Conservation (phyloP, 1,140 invertebrate genomes). For the Pseudomyrmex concolor region DNA sequence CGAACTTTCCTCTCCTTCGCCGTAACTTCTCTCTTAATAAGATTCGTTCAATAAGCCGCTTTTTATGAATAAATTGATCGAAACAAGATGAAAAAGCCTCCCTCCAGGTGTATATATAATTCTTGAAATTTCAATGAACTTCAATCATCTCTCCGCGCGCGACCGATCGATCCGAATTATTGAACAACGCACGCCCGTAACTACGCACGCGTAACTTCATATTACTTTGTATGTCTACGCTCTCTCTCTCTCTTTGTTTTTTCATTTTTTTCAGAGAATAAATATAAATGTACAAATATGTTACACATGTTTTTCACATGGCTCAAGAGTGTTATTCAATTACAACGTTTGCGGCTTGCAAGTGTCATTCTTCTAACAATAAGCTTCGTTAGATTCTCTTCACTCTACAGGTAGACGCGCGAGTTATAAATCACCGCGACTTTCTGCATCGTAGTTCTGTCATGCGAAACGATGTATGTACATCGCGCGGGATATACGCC, state of each 20-base stretch:
- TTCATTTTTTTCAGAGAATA: no score
- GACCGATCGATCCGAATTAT: not conserved
- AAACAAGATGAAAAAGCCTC: slow-evolving; percentile 9
- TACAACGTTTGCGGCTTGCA: no score
- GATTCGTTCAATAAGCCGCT: slow-evolving; percentile 47
- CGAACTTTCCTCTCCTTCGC: slow-evolving; percentile 32
- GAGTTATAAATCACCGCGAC: slow-evolving; percentile 38
- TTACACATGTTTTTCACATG: not conserved
- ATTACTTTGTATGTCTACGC: no score
- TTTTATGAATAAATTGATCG: slow-evolving; percentile 36
- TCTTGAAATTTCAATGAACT: slow-evolving; percentile 4
- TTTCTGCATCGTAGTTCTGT: slow-evolving; percentile 27
- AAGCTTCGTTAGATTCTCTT: not conserved
- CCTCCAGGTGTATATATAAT: not conserved
- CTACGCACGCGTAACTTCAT: no score
- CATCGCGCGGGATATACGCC: slow-evolving; percentile 50
- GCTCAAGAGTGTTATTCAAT: no score
- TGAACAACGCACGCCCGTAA: not conserved
- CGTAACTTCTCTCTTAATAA: slow-evolving; percentile 54
- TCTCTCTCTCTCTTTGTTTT: no score
- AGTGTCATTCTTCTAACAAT: no score
- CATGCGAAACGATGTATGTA: slow-evolving; percentile 1
- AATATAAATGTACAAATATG: no score
- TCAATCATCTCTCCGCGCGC: not conserved
- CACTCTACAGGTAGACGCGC: not conserved